These are phyloP conservation scores for Nautilus pompilius DNA, from an alignment of 1,140 invertebrate genomes.

Conservation along the genomic window DNA sequence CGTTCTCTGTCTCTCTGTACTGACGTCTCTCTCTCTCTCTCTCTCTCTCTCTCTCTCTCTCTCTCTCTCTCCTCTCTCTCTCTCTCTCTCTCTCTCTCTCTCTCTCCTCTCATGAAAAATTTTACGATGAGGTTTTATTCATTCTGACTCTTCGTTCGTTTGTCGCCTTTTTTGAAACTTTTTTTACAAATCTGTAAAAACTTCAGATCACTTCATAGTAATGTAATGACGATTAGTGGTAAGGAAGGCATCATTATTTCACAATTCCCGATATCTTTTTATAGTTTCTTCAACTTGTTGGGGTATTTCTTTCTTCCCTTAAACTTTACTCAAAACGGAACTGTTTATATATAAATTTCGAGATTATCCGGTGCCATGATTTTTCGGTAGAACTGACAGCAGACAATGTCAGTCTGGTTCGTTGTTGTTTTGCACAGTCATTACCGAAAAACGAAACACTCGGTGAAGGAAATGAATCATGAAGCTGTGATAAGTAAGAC, in stretches of 20 bases:
- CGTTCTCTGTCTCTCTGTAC: not conserved
- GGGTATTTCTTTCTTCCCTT: too few relatives aligned
- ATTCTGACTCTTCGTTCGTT: not conserved
- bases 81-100: not conserved
- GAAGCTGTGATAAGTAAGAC: too few relatives aligned
- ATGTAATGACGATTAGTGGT: not conserved
- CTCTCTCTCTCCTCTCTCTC: not conserved
- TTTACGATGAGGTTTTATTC: not conserved
- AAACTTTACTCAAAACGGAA: too few relatives aligned
- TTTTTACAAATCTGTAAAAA: not conserved
- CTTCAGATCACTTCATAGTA: not conserved
- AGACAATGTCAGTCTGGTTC: too few relatives aligned
- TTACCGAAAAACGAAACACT: too few relatives aligned
- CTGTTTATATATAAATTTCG: too few relatives aligned
- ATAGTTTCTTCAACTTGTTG: not conserved
- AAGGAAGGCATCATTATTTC: not conserved
- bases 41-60: not conserved
- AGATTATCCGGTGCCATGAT: too few relatives aligned
- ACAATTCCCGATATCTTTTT: not conserved
- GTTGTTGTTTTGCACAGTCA: too few relatives aligned
- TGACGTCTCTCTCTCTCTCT: too few relatives aligned
- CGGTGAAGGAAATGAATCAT: too few relatives aligned
- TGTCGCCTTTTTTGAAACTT: not conserved
- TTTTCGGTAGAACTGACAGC: too few relatives aligned
- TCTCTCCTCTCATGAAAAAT: not conserved